Evolutionary conservation across 2,797 vertebrate species (phyloP).

Genomic region (Benthosema pterotum): DNA sequence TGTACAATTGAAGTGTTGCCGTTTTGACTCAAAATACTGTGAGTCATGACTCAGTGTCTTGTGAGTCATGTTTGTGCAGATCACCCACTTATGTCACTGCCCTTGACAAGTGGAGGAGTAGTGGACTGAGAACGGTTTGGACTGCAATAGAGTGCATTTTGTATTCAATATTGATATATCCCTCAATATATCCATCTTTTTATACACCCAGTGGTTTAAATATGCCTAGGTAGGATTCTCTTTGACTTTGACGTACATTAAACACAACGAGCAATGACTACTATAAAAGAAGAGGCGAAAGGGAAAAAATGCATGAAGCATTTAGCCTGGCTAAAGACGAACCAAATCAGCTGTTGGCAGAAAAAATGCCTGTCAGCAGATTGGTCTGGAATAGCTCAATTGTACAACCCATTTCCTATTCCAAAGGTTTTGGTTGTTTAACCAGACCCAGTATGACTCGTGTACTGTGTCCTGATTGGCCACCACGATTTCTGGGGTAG

Average conservation of each 20-base stretch:
- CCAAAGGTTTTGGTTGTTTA: no score
- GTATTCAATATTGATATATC: conserved; percentile 21
- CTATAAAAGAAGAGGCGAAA: not conserved
- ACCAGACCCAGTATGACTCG: no score
- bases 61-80: conserved; percentile 58
- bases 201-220: conserved; percentile 2
- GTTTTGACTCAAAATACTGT: conserved; percentile 32
- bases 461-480: no score
- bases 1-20: conserved; percentile 31
- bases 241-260: not conserved
- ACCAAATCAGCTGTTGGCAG: no score
- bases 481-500: no score
- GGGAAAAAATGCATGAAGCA: no score
- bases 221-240: conserved; percentile 6
- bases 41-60: conserved; percentile 48
- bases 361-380: no score
- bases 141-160: conserved; percentile 33
- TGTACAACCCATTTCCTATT: no score
- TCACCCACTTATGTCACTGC: conserved; percentile 35
- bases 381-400: no score
- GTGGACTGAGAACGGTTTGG: conserved; percentile 4
- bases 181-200: conserved; percentile 27
- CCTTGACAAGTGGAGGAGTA: conserved; percentile 43
- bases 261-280: conserved; percentile 1
- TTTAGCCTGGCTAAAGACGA: no score